These are phyloP conservation scores for Lepus timidus DNA, from an alignment of 2,113 vertebrate species.

Conservation along the genomic window DNA sequence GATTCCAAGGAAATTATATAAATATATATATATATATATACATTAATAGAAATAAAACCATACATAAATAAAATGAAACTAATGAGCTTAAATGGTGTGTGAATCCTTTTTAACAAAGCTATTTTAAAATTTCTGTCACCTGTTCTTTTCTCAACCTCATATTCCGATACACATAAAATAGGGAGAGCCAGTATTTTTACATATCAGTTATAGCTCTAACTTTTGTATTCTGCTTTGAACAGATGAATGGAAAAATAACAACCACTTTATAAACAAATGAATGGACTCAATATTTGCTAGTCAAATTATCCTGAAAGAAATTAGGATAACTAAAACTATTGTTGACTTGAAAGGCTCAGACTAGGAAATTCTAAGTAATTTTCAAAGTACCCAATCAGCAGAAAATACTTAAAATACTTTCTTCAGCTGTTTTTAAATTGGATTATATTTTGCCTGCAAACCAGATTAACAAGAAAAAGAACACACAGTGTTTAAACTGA, in stretches of 20 bases:
- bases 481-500: neutral
- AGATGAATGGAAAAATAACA: neutral
- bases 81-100: no score
- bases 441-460: conserved; percentile 26
- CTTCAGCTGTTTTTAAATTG: conserved; percentile 41
- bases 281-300: neutral
- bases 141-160: neutral
- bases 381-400: neutral
- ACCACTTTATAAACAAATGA: neutral
- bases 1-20: neutral
- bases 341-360: neutral
- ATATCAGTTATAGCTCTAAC: neutral
- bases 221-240: neutral
- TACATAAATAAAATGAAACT: no score
- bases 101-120: neutral
- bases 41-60: neutral
- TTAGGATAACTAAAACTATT: conserved; percentile 11
- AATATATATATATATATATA: neutral
- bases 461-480: conserved; percentile 41
- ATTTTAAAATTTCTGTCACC: neutral
- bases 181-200: neutral
- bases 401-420: conserved; percentile 59
- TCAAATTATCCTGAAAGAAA: conserved; percentile 15
- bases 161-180: neutral
- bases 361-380: conserved; percentile 43